Base-by-base conservation (phyloP, 2,797 vertebrate genomes). In the Phrynocephalus guinanensis region DNA sequence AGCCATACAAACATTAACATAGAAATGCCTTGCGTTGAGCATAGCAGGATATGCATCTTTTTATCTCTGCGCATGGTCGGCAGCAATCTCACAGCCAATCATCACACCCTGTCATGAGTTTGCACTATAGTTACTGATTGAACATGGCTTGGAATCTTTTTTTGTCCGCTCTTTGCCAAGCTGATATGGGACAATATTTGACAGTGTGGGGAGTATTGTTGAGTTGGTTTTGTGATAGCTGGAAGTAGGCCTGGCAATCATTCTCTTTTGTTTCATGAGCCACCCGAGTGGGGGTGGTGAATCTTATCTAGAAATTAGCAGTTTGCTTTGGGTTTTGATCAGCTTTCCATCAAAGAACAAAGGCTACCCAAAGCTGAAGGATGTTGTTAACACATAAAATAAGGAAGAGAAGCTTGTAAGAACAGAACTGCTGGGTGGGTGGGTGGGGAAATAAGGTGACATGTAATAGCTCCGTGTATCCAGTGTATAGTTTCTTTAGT, bases 371-470 rank as follows among this genome's bases (percentile, higher is more conserved):
- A 87, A 71, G 10, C 66, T 63, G 56, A 78, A 75, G 28, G 77
- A 71, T 44, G 18, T 71, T 78, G 18, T 24, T 56, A 26, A 30
- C 48, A 70, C 76, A 48, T 82, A 84, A 79, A 50, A 83, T 78
- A 83, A 83, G 75, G 5, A 71, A 67, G 82, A 33, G 73, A 70
- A 82, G n/a, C 66, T 60, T 83, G 75, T 50, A 83, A 71, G 66
- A 78, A 18, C 30, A 38, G 50, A 44, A 22, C 44, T 83, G 75
- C 16, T 83, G 50, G 50, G 50, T 30, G 68, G 38, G 38, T 44
- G 38, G 38, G 38, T 50, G 52, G 9, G 18, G 6, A 48, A 83
- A 33, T 70, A 83, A 63, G 52, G 18, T 79, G 76, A 79, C 87
- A 88, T 84, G 72, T 63, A 72, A 79, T 52, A 83, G 67, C 83